A percentile compares a stretch with the other conserved stretches of the same genome.
Conservation (phyloP, 2,113 vertebrate genomes). For the Cyphomyrus plagiostoma region DNA sequence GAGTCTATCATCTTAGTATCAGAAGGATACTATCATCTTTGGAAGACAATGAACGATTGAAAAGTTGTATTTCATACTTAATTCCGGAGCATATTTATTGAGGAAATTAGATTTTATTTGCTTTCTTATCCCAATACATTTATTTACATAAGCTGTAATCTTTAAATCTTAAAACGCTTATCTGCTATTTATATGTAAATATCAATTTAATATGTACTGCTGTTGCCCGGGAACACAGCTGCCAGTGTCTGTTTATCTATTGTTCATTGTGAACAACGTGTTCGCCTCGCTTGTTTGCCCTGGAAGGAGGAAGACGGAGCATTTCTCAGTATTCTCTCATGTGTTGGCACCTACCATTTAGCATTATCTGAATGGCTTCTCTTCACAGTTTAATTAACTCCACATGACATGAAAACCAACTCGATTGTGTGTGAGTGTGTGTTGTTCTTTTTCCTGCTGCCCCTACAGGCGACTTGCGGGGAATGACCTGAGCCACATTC, state of each 20-base stretch:
- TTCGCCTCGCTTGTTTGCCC: not conserved
- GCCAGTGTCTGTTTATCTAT: not conserved
- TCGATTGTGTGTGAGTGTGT: conserved; percentile 21
- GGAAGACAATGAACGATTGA: not conserved
- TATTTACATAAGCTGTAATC: not conserved
- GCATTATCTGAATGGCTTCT: conserved; percentile 40
- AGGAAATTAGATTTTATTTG: not conserved
- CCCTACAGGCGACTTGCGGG: conserved; percentile 82
- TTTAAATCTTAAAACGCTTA: not conserved
- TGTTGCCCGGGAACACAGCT: not conserved
- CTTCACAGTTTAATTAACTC: conserved; percentile 59
- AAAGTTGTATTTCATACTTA: not conserved
- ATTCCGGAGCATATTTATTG: not conserved
- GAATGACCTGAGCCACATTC: conserved; percentile 79
- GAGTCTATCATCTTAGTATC: not conserved
- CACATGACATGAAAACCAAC: conserved; percentile 49
- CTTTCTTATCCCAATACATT: conserved; percentile 2
- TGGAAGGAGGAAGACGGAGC: not conserved
- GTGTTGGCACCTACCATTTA: conserved; percentile 39
- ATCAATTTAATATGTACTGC: conserved; percentile 4
- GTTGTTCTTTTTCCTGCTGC: conserved; percentile 46
- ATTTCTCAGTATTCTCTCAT: conserved; percentile 3
- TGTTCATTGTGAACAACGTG: not conserved
- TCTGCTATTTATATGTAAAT: conserved; percentile 5
- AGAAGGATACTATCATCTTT: not conserved